phyloP scores from a whole-genome alignment of 1,140 invertebrate genomes.

The Diuraphis noxia region DNA sequence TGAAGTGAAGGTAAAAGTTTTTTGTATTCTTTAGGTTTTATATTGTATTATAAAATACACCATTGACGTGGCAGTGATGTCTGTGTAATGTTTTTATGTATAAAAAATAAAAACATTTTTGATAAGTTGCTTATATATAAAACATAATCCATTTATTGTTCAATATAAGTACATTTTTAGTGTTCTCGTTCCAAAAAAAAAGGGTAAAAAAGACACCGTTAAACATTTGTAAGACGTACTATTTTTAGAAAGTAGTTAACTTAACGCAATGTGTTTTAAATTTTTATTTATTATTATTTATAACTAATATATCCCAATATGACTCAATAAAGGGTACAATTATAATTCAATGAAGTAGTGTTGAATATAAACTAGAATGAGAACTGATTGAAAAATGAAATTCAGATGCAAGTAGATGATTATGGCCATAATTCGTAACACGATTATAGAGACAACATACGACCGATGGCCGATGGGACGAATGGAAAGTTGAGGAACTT shows the following conservation, averaged over 20 bases:
- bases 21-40: conserved; percentile 1
- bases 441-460: no score
- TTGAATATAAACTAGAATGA: no score
- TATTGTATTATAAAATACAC: conserved; percentile 19
- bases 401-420: no score
- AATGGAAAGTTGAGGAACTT: neutral
- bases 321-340: neutral
- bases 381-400: no score
- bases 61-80: neutral
- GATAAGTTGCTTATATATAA: neutral
- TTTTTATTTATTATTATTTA: neutral
- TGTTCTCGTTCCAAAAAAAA: neutral
- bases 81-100: neutral
- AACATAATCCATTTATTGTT: neutral
- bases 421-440: neutral
- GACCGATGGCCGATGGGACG: no score
- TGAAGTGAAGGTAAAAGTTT: neutral
- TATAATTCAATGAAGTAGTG: neutral
- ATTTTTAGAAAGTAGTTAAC: neutral
- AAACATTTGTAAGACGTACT: neutral
- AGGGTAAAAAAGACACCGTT: neutral
- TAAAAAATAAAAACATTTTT: neutral
- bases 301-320: neutral
- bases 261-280: neutral
- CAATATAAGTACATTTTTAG: neutral